Conservation (phyloP, 2,888 invertebrate species). For the Galeopsomyia nigrocyanea region DNA sequence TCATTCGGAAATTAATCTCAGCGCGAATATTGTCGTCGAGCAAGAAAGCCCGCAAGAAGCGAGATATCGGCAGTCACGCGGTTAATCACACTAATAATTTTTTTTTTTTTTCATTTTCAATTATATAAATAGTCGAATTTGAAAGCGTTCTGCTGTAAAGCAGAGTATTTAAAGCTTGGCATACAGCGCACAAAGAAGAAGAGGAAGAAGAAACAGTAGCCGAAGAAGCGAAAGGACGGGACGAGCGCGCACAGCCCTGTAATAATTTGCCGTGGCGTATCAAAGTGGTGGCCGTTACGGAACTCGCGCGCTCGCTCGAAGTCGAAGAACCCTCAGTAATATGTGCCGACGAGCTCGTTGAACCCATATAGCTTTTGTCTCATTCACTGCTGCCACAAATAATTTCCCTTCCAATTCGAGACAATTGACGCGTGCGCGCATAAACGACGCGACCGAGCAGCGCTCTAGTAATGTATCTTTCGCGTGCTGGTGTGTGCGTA, state of each 20-base stretch:
- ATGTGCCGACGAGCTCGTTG: constrained; percentile 54
- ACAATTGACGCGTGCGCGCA: constrained; percentile 27
- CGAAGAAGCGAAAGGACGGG: no score
- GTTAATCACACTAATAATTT: no score
- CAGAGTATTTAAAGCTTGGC: no score
- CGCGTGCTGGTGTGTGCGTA: constrained; percentile 1
- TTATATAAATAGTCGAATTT: no score
- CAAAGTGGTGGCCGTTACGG: constrained; percentile 10
- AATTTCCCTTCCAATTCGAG: constrained; percentile 42
- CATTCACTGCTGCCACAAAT: constrained; percentile 38
- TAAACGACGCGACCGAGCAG: constrained; percentile 3
- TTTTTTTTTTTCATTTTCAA: no score
- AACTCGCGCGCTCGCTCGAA: constrained; percentile 13
- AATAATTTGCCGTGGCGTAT: not conserved
- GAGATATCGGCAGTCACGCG: no score
- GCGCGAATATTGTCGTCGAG: not conserved
- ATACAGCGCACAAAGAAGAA: no score
- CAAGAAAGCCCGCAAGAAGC: not conserved
- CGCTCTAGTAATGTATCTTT: constrained; percentile 33
- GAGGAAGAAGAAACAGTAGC: no score
- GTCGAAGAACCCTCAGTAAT: constrained; percentile 10
- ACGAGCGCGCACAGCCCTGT: no score
- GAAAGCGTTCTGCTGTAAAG: no score
- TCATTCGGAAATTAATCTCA: no score
- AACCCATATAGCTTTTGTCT: constrained; percentile 54